These are phyloP conservation scores for Aradophagus sp. DNA, from an alignment of 1,140 invertebrate genomes.

Conservation along the genomic window DNA sequence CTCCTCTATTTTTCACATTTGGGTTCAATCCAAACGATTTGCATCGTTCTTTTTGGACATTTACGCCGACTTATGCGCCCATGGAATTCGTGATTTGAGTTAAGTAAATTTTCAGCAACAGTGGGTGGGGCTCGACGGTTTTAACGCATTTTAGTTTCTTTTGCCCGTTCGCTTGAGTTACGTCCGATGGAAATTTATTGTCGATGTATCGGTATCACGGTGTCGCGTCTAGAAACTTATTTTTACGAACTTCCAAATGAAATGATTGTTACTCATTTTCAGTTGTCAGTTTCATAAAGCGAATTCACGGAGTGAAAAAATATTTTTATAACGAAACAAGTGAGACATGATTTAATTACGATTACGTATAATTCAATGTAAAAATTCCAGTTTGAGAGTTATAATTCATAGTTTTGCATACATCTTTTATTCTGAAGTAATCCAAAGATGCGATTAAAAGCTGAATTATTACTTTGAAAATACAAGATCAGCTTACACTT, in stretches of 20 bases:
- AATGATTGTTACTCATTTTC: too few species aligned
- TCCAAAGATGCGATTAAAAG: too few species aligned
- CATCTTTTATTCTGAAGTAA: too few species aligned
- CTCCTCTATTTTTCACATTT: conserved; percentile 46
- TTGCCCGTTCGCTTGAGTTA: conserved; percentile 14
- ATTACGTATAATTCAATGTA: too few species aligned
- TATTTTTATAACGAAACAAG: too few species aligned
- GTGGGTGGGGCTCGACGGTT: conserved; percentile 26
- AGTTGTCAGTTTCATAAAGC: too few species aligned
- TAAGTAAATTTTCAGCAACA: conserved; percentile 33
- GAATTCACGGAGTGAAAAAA: too few species aligned
- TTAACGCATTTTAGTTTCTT: conserved; percentile 22
- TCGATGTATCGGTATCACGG: conserved; percentile 19
- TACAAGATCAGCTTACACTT: too few species aligned
- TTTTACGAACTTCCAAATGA: not conserved
- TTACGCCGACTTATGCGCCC: conserved; percentile 37
- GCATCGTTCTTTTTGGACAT: conserved; percentile 25
- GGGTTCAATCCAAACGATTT: conserved; percentile 40
- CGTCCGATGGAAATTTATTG: conserved; percentile 25
- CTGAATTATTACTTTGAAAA: too few species aligned
- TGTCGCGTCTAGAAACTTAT: conserved; percentile 22
- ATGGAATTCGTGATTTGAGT: conserved; percentile 35
- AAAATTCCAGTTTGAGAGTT: too few species aligned
- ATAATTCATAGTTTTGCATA: too few species aligned
- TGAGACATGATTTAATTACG: too few species aligned